These are phyloP conservation scores for Poecile montanus DNA, from an alignment of 2,797 vertebrate genomes.

Conservation along the genomic window DNA sequence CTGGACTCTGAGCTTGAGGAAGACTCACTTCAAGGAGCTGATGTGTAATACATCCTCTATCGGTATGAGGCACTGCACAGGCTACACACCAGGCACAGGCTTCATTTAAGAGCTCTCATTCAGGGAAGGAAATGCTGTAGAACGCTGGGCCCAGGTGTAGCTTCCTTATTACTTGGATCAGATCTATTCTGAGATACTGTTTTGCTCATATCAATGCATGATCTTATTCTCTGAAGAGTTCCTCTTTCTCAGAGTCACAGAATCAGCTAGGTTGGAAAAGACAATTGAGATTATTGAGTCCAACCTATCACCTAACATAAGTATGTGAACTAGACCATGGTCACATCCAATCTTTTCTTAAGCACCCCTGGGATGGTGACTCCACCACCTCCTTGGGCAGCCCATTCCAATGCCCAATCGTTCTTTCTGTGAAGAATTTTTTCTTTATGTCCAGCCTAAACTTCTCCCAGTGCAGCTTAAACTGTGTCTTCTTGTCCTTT, in stretches of 20 bases:
- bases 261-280: background rate
- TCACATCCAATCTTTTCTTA: background rate
- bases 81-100: background rate
- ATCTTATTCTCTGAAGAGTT: background rate
- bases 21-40: constrained; percentile 41
- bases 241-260: background rate
- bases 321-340: background rate
- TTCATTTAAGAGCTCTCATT: background rate
- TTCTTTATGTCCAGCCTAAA: background rate
- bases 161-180: background rate
- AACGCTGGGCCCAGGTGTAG: background rate
- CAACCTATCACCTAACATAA: background rate
- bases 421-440: background rate
- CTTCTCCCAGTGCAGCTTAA: background rate
- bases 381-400: background rate
- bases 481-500: background rate
- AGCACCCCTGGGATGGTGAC: background rate
- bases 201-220: background rate
- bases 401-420: background rate
- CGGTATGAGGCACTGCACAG: background rate
- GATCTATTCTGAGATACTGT: background rate
- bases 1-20: constrained; percentile 15
- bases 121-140: background rate
- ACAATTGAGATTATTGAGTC: background rate
- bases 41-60: background rate